Evolutionary conservation across 2,888 invertebrate species (phyloP).

Genomic region (Ectemnius lituratus): DNA sequence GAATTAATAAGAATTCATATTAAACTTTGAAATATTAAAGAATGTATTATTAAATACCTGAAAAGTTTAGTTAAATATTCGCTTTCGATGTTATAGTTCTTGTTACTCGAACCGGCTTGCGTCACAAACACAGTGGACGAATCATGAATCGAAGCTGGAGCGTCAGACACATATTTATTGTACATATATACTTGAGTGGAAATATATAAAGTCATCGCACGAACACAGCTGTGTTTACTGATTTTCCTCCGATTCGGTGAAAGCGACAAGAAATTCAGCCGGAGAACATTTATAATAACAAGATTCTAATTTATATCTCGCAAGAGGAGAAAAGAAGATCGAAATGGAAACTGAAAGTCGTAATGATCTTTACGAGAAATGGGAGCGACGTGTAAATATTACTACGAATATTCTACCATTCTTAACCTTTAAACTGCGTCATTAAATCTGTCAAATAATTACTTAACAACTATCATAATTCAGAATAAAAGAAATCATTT

Average conservation of each 20-base stretch:
- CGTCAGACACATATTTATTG: too few relatives aligned
- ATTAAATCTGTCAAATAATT: background rate
- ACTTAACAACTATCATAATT: background rate
- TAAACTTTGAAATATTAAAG: background rate
- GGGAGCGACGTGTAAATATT: conserved; percentile 68
- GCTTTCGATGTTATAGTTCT: background rate
- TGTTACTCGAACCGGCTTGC: background rate
- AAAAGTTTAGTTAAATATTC: too few relatives aligned
- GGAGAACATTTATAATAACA: too few relatives aligned
- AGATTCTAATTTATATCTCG: background rate
- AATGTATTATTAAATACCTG: too few relatives aligned
- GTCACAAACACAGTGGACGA: background rate
- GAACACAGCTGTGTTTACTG: too few relatives aligned
- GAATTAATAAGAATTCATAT: too few relatives aligned
- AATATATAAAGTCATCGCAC: too few relatives aligned
- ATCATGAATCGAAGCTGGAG: too few relatives aligned
- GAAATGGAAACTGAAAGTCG: conserved; percentile 65
- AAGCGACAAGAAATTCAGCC: too few relatives aligned
- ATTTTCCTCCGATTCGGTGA: too few relatives aligned
- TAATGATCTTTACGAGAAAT: conserved; percentile 67
- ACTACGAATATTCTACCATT: background rate
- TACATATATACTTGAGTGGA: too few relatives aligned
- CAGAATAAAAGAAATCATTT: too few relatives aligned
- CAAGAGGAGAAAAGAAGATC: background rate
- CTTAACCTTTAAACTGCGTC: background rate